Conservation (phyloP, 2,113 vertebrate species). For the Serinus canaria region DNA sequence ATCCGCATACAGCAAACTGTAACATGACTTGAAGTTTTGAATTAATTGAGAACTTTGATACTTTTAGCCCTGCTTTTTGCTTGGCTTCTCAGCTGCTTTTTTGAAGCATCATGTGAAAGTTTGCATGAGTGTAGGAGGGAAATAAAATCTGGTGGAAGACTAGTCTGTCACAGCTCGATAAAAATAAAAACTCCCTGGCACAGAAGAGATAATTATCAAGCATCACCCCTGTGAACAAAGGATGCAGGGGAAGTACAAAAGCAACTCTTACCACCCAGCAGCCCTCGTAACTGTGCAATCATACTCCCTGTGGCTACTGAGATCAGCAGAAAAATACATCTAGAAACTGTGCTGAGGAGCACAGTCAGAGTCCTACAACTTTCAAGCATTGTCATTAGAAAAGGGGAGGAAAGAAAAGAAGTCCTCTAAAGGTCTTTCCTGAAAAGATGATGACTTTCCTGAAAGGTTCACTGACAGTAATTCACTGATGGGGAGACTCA, state of each 20-base stretch:
- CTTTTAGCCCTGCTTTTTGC: not conserved
- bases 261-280: not conserved
- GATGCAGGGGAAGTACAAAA: not conserved
- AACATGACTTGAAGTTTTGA: not conserved
- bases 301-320: not conserved
- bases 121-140: not conserved
- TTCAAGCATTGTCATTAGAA: not conserved
- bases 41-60: not conserved
- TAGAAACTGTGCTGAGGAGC: not conserved
- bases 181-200: conserved; percentile 12
- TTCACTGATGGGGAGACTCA: not conserved
- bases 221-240: not conserved
- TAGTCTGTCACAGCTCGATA: conserved; percentile 20
- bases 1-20: not conserved
- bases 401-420: not conserved
- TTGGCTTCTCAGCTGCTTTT: not conserved
- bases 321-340: not conserved
- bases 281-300: not conserved
- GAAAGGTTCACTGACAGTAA: not conserved
- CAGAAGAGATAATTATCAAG: not conserved
- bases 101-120: not conserved
- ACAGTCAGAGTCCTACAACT: not conserved
- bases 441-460: not conserved
- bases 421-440: not conserved
- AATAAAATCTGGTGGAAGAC: conserved; percentile 17